Percentiles rank a stretch among this genome's conserved stretches.
These are phyloP conservation scores for Anguilla obscura DNA, from an alignment of 2,797 vertebrate genomes.

Conservation along the genomic window DNA sequence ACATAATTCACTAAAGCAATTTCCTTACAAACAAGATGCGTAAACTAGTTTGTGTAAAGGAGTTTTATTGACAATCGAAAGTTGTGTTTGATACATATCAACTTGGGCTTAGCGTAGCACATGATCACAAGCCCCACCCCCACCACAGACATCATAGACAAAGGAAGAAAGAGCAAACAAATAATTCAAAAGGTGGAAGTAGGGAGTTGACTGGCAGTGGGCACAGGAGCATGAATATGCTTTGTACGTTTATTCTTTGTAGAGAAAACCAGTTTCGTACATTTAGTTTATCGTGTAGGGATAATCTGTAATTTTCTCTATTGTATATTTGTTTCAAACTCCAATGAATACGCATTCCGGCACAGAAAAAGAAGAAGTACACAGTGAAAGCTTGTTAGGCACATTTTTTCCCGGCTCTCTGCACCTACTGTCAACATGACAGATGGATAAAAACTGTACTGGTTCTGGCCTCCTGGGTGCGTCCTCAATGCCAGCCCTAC, in stretches of 20 bases:
- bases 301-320: background rate
- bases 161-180: background rate
- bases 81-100: background rate
- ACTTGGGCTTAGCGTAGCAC: background rate
- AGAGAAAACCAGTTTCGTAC: background rate
- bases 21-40: background rate
- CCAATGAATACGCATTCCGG: background rate
- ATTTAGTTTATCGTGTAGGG: background rate
- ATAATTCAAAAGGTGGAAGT: background rate
- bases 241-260: background rate
- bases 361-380: background rate
- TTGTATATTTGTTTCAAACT: background rate
- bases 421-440: background rate
- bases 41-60: background rate
- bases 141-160: background rate
- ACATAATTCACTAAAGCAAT: slow-evolving; percentile 1
- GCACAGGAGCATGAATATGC: background rate
- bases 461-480: background rate
- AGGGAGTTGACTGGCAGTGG: background rate
- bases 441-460: background rate
- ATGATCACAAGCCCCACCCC: background rate
- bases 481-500: background rate
- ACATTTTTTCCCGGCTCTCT: background rate
- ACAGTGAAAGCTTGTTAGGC: background rate
- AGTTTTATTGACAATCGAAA: background rate